Evolutionary conservation across 2,888 invertebrate genomes (phyloP).

Genomic region (Colletes collaris): DNA sequence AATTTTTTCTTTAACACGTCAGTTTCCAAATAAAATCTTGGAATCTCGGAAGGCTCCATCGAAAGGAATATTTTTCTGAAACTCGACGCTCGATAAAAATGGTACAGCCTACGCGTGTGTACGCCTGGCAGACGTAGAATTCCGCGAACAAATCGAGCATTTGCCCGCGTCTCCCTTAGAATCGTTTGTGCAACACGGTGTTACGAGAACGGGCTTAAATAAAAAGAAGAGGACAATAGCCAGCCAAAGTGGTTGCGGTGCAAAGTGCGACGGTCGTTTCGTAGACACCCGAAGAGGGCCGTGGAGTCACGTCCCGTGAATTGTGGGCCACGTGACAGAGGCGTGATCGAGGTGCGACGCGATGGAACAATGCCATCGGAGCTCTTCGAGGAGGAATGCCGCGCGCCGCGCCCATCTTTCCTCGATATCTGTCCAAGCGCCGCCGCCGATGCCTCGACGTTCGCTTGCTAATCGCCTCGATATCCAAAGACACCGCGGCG

Average conservation of each 20-base stretch:
- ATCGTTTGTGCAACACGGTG: conserved; percentile 13
- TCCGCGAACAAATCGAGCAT: not conserved
- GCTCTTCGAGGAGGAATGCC: conserved; percentile 82
- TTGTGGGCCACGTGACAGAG: conserved; percentile 82
- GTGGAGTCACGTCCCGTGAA: conserved; percentile 81
- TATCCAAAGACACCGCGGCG: conserved; percentile 13
- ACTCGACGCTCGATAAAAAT: too few species aligned
- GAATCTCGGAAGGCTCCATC: too few species aligned
- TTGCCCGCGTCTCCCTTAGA: not conserved
- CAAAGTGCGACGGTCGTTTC: conserved; percentile 53
- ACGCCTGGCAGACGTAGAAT: too few species aligned
- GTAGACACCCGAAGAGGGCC: conserved; percentile 61
- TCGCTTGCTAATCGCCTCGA: conserved; percentile 38
- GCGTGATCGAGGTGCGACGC: conserved; percentile 83
- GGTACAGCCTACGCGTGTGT: too few species aligned
- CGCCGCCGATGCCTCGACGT: conserved; percentile 17
- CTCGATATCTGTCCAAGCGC: conserved; percentile 55
- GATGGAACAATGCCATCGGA: conserved; percentile 83
- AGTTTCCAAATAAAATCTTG: too few species aligned
- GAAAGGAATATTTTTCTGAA: too few species aligned
- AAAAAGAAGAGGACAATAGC: conserved; percentile 39
- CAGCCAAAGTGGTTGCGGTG: conserved; percentile 31
- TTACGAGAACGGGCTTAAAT: conserved; percentile 18
- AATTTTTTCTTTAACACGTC: too few species aligned
- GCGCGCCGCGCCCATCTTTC: conserved; percentile 81